Evolutionary conservation across 2,888 invertebrate genomes (phyloP), one percentile per base, ranked within the genome.

Genomic region (Protophormia terraenovae): DNA sequence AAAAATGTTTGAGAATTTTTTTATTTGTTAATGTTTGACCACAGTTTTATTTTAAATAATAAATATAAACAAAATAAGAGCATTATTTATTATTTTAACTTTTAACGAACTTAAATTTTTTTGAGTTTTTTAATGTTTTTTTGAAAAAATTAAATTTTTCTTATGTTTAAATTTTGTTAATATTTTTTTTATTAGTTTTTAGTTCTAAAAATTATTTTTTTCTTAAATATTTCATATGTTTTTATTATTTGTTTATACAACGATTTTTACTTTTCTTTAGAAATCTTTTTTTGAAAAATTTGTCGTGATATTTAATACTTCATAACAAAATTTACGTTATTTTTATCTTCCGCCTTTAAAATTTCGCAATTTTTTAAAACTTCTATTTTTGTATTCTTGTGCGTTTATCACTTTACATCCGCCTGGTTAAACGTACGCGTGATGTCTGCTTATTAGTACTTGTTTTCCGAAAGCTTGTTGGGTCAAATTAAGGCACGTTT

Each of bases 391-490:
- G 8, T 16, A 69, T 19, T 41, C 2, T 66, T 35, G 1, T 47
- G 79, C 75, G 69, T 84, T 75, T 69, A 71, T 19, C 41, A 77
- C 35, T 72, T 77, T 60, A 75, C 85, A 85, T 85, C 85, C 82
- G 82, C 78, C 38, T 79, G 47, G 64, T 71, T 79, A 71, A 79
- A 75, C 78, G 85, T 82, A 85, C 82, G 85, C 82, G 85, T 82
- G 85, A 75, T 82, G 82, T 85, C 85, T 85, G 82, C 29, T 47
- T 78, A 50, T 38, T 71, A 67, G 66, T 29, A 78, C 53, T 73
- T 72, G 45, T 47, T 81, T 73, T 78, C n/a, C 1, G 19, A 60
- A 71, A 78, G 78, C 69, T 82, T 78, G 78, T 82, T 73, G 69
- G 50, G 75, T 41, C 69, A 75, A 71, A 41, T 79, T 67, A 78